phyloP scores from a whole-genome alignment of 2,888 invertebrate species.

The Gordius sp. region DNA sequence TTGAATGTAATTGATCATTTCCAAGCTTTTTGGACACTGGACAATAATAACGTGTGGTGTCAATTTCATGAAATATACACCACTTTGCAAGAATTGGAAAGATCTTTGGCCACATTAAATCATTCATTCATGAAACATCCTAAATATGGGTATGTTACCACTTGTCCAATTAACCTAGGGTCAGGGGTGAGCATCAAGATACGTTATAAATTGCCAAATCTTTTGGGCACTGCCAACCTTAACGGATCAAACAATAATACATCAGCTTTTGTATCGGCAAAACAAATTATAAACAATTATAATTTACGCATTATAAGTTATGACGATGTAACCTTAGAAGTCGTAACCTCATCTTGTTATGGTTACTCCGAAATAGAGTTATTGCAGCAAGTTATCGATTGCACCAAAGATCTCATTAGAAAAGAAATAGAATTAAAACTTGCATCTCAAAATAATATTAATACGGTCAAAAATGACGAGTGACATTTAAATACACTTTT shows the following conservation, averaged over 20 bases:
- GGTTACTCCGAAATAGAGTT: slow-evolving; percentile 3
- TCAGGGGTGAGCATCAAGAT: neutral
- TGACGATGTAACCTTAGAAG: neutral
- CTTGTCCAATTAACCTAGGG: neutral
- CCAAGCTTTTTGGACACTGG: neutral
- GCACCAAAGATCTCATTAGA: slow-evolving; percentile 9
- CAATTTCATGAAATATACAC: neutral
- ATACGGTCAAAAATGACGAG: no score
- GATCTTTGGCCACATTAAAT: neutral
- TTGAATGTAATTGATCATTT: slow-evolving; percentile 6
- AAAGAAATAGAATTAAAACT: slow-evolving; percentile 4
- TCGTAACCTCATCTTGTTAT: neutral
- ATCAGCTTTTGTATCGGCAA: neutral
- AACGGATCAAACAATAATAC: neutral
- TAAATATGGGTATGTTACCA: slow-evolving; percentile 3
- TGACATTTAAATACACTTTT: no score
- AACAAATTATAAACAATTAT: neutral
- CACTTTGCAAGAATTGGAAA: neutral
- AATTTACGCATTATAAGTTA: neutral
- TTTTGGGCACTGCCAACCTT: neutral
- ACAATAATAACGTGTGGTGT: neutral
- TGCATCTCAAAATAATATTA: no score
- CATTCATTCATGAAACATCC: neutral
- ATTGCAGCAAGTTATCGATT: slow-evolving; percentile 3
- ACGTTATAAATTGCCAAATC: neutral